Percentiles rank a stretch among this genome's conserved stretches.
phyloP scores from a whole-genome alignment of 2,113 vertebrate species.

The Eretmochelys imbricata region DNA sequence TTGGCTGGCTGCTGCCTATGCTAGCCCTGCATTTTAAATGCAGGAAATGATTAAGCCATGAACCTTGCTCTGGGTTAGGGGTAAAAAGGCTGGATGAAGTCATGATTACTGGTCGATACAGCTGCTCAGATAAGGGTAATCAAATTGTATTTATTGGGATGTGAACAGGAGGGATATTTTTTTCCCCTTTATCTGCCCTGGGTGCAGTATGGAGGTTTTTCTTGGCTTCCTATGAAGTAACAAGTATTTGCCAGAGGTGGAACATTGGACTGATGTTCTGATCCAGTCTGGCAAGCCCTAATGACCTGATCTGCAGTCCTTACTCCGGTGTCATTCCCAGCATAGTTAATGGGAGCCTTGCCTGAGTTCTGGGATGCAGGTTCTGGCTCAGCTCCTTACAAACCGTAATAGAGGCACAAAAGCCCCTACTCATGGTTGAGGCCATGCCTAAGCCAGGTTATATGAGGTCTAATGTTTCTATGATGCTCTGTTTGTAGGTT shows the following conservation, averaged over 20 bases:
- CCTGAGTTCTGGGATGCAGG: not conserved
- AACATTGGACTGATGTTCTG: not conserved
- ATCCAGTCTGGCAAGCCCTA: not conserved
- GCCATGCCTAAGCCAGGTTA: rapidly evolving
- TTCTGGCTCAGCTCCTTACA: not conserved
- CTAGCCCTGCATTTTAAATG: not conserved
- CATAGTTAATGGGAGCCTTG: not conserved
- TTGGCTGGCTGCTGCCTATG: no score
- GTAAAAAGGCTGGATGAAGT: not conserved
- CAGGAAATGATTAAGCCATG: not conserved
- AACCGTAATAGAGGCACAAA: not conserved
- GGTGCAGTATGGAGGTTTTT: not conserved
- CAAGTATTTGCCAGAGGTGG: not conserved
- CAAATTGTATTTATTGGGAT: not conserved
- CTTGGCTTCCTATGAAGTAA: not conserved
- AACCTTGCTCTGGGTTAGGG: not conserved
- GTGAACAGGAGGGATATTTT: not conserved
- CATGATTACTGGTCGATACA: no score
- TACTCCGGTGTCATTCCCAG: not conserved
- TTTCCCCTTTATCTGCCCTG: not conserved
- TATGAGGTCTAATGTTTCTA: not conserved
- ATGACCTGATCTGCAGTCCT: rapidly evolving
- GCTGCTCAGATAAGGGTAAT: not conserved
- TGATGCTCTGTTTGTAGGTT: conserved; percentile 81
- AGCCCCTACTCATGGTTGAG: not conserved